A percentile compares a stretch with the other conserved stretches of the same genome.
Conservation (phyloP, 2,888 invertebrate genomes). For the Polydrusus pterygomalis region DNA sequence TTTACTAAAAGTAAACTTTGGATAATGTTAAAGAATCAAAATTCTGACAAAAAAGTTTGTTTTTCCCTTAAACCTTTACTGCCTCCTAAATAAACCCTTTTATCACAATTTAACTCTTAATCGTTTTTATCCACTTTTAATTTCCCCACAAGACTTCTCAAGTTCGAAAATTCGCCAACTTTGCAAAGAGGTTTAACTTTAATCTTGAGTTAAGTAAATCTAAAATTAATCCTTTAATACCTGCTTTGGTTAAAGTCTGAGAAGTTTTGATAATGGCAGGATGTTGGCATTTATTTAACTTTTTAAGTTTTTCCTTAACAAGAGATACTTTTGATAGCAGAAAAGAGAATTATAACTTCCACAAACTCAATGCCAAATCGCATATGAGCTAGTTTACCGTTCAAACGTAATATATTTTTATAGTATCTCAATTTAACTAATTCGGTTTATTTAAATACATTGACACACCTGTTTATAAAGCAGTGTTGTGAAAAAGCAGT, state of each 20-base stretch:
- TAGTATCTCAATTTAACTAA: too few relatives aligned
- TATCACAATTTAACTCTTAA: slow-evolving; percentile 43
- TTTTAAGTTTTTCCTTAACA: background rate
- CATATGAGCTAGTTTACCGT: too few relatives aligned
- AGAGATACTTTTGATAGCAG: background rate
- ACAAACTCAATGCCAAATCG: background rate
- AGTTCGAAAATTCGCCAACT: slow-evolving; percentile 47
- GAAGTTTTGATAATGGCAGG: slow-evolving; percentile 42
- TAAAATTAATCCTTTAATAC: slow-evolving; percentile 54
- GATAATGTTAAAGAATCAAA: background rate
- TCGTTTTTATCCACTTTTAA: slow-evolving; percentile 49
- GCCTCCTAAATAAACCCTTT: slow-evolving; percentile 36
- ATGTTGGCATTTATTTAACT: slow-evolving; percentile 32
- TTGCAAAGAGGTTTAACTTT: slow-evolving; percentile 42
- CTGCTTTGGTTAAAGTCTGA: slow-evolving; percentile 42
- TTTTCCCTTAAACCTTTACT: background rate
- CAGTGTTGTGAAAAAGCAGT: too few relatives aligned
- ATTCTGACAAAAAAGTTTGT: slow-evolving; percentile 12
- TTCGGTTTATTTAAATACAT: too few relatives aligned
- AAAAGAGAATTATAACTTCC: background rate
- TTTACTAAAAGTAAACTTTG: background rate
- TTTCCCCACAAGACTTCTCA: slow-evolving; percentile 53
- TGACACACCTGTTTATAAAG: too few relatives aligned
- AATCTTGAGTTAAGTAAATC: slow-evolving; percentile 53
- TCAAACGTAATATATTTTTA: too few relatives aligned